Percentiles rank a stretch among this genome's conserved stretches.
Evolutionary conservation across 2,888 invertebrate genomes (phyloP).

Genomic region (Acanthoscelides obtectus): DNA sequence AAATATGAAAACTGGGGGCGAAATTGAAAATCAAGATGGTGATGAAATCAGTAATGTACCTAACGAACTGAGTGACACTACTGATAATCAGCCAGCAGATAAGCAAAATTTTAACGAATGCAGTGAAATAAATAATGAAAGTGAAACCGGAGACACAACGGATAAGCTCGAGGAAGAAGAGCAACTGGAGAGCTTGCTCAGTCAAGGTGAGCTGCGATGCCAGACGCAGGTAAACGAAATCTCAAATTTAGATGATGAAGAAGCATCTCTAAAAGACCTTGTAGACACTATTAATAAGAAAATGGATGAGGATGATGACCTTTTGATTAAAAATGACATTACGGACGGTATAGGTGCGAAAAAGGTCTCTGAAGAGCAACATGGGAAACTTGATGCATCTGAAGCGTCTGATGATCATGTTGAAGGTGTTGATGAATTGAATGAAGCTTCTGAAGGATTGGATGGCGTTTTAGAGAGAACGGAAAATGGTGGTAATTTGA

Average conservation of each 20-base stretch:
- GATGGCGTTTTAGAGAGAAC: conserved; percentile 3
- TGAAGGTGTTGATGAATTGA: conserved; percentile 11
- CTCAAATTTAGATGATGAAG: not conserved
- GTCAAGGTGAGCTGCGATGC: not conserved
- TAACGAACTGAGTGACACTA: not conserved
- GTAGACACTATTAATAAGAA: conserved; percentile 31
- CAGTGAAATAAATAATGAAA: conserved; percentile 11
- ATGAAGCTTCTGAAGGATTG: conserved; percentile 13
- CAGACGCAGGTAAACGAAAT: not conserved
- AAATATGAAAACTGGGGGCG: conserved; percentile 10
- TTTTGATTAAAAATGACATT: not conserved
- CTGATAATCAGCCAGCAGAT: too few relatives aligned
- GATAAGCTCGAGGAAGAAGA: not conserved
- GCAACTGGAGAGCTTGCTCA: not conserved
- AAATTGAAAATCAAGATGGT: conserved; percentile 5
- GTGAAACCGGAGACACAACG: conserved; percentile 9
- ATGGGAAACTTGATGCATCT: not conserved
- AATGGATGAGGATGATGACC: not conserved
- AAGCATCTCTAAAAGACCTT: conserved; percentile 32
- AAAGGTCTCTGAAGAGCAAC: not conserved
- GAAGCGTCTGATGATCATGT: not conserved
- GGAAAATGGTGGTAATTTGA: conserved; percentile 26
- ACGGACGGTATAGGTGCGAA: not conserved
- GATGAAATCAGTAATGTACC: conserved; percentile 11
- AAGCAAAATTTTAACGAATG: too few relatives aligned